phyloP scores from a whole-genome alignment of 2,113 vertebrate genomes.

The Monarcha castaneiventris region DNA sequence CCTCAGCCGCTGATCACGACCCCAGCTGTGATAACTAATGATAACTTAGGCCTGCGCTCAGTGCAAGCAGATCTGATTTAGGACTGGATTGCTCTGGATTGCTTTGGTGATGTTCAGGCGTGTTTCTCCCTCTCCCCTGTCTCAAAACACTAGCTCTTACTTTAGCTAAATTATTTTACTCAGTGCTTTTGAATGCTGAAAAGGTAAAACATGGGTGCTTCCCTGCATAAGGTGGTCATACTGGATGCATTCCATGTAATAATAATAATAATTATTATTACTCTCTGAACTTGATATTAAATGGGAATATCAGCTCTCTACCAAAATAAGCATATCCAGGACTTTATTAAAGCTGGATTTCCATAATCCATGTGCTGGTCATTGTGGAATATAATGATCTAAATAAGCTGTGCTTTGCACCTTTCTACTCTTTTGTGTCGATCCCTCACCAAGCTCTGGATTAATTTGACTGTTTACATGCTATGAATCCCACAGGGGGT shows the following conservation, averaged over 20 bases:
- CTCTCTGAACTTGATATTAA: neutral
- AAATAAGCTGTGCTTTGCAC: slow-evolving; percentile 34
- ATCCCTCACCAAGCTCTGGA: neutral
- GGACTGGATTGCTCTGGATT: neutral
- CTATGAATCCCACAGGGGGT: neutral
- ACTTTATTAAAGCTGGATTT: slow-evolving; percentile 12
- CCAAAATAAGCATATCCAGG: neutral
- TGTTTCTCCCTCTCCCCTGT: neutral
- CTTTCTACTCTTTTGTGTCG: slow-evolving; percentile 16
- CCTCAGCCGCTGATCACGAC: neutral
- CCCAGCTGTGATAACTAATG: neutral
- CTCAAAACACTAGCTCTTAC: neutral
- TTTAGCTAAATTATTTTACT: neutral
- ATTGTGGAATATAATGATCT: slow-evolving; percentile 37
- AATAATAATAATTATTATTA: neutral
- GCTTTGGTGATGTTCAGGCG: neutral
- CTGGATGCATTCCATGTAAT: neutral
- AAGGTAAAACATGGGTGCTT: neutral
- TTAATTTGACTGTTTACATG: slow-evolving; percentile 17
- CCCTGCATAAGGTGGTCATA: neutral
- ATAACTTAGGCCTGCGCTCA: neutral
- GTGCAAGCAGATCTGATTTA: neutral
- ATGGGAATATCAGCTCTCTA: neutral
- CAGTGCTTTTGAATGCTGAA: neutral
- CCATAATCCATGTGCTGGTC: neutral